Base-by-base conservation (phyloP, 2,888 invertebrate species). In the Andrena hattorfiana region DNA sequence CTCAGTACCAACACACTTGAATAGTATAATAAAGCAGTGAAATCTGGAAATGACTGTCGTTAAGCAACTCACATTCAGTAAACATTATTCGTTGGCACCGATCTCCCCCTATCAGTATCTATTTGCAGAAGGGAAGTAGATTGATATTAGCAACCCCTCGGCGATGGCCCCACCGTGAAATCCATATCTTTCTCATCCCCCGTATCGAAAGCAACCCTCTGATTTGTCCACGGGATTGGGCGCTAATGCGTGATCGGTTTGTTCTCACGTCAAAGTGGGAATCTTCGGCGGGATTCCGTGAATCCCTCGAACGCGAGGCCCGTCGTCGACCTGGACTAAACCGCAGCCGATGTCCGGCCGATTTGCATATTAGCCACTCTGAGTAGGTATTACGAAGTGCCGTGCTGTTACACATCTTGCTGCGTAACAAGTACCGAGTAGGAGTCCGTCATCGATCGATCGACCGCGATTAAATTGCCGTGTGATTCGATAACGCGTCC, bases 281-380 rank as follows among this genome's bases (percentile, higher is more conserved):
- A 68, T 20, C 59, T 35, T 23, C 10, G 2, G 7, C 13, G 49
- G 10, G 20, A 32, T 42, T 8, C 69, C 62, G 59, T 75, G 81
- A 67, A 79, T 51, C 77, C 77, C 48, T 62, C 35, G 56, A 28
- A 56, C 64, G 64, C 62, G 30, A 35, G 54, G n/a, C 23, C 48
- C 32, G n/a, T 8, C 64, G 79, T 79, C 64, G 77, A 66, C 56
- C 56, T 4, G 23, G 10, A 23, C 10, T 10, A 56, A 26, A 56
- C 56, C 23, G 10, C 20, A 23, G 26, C 23, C 16, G 42, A 42
- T 42, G 42, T 16, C 42, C 42, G 16, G 0, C 28, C 54, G 64
- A 86, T 85, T 88, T 88, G 85, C 87, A 78, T 80, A 78, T 85
- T 85, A 82, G 69, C 80, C 70, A 69, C 60, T 63, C 62, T 16